phyloP scores from a whole-genome alignment of 2,113 vertebrate species.

The Oreotrochilus melanogaster region DNA sequence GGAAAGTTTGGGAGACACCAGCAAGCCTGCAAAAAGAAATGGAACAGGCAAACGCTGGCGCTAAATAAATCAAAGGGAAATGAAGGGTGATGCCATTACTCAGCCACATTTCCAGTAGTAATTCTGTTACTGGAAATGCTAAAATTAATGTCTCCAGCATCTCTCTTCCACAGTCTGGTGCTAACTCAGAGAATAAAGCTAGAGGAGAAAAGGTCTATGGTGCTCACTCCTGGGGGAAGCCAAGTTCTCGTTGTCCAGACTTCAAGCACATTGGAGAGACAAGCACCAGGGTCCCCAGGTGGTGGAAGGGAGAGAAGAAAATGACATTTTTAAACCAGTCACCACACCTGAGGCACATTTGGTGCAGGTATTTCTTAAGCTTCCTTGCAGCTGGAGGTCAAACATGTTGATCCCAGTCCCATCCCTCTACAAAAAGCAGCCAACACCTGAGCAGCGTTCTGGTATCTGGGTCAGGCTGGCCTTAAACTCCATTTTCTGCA shows the following conservation, averaged over 20 bases:
- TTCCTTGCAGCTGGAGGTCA: fast-evolving
- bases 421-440: fast-evolving
- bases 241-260: fast-evolving
- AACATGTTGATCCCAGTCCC: not conserved
- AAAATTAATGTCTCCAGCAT: not conserved
- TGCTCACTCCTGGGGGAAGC: not conserved
- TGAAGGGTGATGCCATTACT: fast-evolving
- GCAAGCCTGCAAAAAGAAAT: not conserved
- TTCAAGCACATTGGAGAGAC: fast-evolving
- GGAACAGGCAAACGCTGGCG: fast-evolving
- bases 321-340: not conserved
- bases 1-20: not conserved
- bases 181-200: not conserved
- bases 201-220: not conserved
- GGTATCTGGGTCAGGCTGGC: not conserved
- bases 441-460: not conserved
- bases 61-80: not conserved
- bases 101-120: not conserved
- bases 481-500: not conserved
- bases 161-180: not conserved
- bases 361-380: not conserved
- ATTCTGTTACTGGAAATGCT: not conserved
- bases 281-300: fast-evolving
- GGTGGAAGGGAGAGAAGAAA: not conserved
- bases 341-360: fast-evolving